Evolutionary conservation across 2,113 vertebrate genomes (phyloP).

Genomic region (Motacilla tschutschensis): DNA sequence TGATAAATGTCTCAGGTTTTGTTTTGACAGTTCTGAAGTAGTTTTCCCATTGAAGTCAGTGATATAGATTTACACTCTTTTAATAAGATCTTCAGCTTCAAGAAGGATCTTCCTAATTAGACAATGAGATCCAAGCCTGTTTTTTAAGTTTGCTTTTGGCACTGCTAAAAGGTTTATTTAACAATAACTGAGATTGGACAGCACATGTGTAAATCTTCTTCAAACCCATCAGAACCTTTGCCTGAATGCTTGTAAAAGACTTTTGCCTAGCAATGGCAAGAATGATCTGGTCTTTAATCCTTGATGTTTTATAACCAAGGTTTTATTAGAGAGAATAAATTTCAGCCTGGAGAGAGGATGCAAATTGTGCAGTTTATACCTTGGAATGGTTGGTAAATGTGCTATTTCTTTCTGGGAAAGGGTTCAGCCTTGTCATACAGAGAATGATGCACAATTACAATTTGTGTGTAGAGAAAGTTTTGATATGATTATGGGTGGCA

Average conservation of each 20-base stretch:
- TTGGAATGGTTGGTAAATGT: neutral
- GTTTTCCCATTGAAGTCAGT: neutral
- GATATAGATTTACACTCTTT: neutral
- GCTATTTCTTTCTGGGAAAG: neutral
- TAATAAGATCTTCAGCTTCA: neutral
- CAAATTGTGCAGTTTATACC: neutral
- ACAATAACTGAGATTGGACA: neutral
- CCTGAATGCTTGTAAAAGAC: neutral
- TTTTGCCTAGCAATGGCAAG: neutral
- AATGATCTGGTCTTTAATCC: neutral
- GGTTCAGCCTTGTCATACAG: neutral
- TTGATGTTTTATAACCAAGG: neutral
- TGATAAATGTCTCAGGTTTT: neutral
- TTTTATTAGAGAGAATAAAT: slow-evolving; percentile 22
- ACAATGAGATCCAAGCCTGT: neutral
- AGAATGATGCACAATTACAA: neutral
- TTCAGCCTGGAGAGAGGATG: neutral
- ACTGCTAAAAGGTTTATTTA: neutral
- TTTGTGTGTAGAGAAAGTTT: neutral
- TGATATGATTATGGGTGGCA: neutral
- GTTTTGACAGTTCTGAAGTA: neutral
- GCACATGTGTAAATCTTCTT: neutral
- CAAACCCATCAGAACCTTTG: neutral
- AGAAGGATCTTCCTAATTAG: neutral
- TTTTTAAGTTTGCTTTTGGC: neutral